phyloP scores from a whole-genome alignment of 2,888 invertebrate species.

The Phrixothrix hirtus region DNA sequence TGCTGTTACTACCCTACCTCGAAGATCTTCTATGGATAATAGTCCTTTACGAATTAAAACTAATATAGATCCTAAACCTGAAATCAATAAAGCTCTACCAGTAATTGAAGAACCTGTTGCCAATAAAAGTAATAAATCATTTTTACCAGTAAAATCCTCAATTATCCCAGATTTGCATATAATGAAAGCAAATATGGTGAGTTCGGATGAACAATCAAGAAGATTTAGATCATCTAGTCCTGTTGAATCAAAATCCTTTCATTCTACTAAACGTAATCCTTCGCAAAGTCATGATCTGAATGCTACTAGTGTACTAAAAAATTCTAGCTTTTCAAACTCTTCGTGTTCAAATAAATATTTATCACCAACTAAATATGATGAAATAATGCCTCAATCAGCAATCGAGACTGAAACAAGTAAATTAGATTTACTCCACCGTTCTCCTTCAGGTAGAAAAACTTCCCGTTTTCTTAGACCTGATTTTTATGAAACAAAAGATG shows the following conservation, averaged over 20 bases:
- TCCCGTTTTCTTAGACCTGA: constrained; percentile 78
- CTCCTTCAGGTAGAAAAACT: constrained; percentile 59
- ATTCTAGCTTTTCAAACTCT: constrained; percentile 6
- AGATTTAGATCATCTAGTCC: constrained; percentile 3
- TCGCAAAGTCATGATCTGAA: neutral
- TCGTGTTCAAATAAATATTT: constrained; percentile 20
- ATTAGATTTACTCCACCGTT: constrained; percentile 41
- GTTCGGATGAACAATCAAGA: too few relatives aligned
- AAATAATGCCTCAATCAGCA: constrained; percentile 13
- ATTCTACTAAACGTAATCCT: neutral
- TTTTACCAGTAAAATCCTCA: constrained; percentile 45
- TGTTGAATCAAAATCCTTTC: constrained; percentile 14
- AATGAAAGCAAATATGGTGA: too few relatives aligned
- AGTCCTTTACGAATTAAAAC: constrained; percentile 25
- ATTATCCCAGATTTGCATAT: too few relatives aligned
- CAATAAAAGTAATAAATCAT: constrained; percentile 37
- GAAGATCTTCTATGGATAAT: constrained; percentile 53
- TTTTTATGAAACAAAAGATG: constrained; percentile 73
- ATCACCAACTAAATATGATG: constrained; percentile 20
- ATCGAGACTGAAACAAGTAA: constrained; percentile 21
- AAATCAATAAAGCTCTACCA: too few relatives aligned
- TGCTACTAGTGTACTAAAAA: neutral
- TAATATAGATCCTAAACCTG: constrained; percentile 1
- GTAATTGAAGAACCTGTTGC: neutral
- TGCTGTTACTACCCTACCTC: constrained; percentile 51